Evolutionary conservation across 2,797 vertebrate genomes (phyloP), one percentile per base, ranked within the genome.

Genomic region (Tenualosa thibaudeaui): DNA sequence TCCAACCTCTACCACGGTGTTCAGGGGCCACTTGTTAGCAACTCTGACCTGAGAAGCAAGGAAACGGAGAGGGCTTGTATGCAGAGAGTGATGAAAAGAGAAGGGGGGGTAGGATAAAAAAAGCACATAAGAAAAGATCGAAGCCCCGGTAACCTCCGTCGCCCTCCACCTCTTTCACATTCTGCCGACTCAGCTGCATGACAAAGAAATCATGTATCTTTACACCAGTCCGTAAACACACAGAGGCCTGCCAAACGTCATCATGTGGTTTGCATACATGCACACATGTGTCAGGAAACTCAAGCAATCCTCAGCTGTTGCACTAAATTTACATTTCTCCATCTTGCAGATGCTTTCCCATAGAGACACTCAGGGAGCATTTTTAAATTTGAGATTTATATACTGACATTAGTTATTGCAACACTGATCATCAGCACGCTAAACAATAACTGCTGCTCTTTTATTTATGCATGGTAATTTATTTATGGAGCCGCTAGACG

Each of bases 1-100:
- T 95, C 93, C 90, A 90, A 89, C 90, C 90, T 90, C 91, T 78
- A 89, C 89, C 50, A 81, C 84, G 86, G 88, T 89, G 89, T 89
- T 90, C 83, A 87, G 90, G 71, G 71, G 90, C 89, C 92, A 88
- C 93, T 93, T 92, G 90, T 91, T 93, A 91, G 89, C 90, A 92
- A 86, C 86, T 9, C 83, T 88, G 89, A 89, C 89, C 88, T 10
- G 5, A 58, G 89, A 92, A 85, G 90, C 86, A 86, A 85, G 91
- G 92, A 91, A 94, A 91, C 90, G 90, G 82, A 86, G n/a, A 85
- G 89, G 85, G 86, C 86, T 86, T 78, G 6, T 8, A 81, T 81
- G 84, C 91, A 84, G 50, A 89, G 84, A 7, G 71, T 17, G 37
- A 43, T 19, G 71, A 31, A 37, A 40, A 68, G 24, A 8, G 24